Evolutionary conservation across 23 tunicate species (phyloP), one percentile per base, ranked within the genome.

Genomic region (Trididemnum clinides): DNA sequence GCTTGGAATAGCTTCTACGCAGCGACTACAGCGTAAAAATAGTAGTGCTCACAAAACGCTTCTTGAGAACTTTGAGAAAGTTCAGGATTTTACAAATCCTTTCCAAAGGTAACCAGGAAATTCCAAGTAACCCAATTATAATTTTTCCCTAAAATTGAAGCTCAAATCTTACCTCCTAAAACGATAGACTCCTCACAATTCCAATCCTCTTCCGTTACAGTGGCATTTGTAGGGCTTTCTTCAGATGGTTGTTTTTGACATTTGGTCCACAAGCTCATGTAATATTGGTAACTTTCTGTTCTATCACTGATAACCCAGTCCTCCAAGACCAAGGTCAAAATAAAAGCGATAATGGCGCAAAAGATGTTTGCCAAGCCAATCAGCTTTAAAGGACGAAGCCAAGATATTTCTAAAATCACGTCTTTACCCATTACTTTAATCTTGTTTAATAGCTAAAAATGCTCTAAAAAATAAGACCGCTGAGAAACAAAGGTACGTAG

Each of bases 371-470:
- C 88, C 34, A 94, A 57, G 0, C 98, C 98, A 38, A 94, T 94
- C 51, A 94, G 83, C 49, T 94, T 94, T 58, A 94, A 57, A 19
- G 98, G 98, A 39, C 98, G 79, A 6, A 94, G 88, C 98, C 98
- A 94, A 31, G 98, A 82, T 75, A 94, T 88, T 38, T 87, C 98
- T 2, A 94, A 38, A 12, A 94, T 69, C 2, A 94, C 76, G 31
- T 89, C 94, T 70, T 85, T 94, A 0, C 82, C 88, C 98, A 94
- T 94, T 73, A n/a, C n/a, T n/a, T n/a, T n/a, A n/a, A n/a, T n/a
- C n/a, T n/a, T n/a, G n/a, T n/a, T n/a, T n/a, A n/a, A n/a, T n/a
- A n/a, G n/a, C n/a, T n/a, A n/a, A n/a, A n/a, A n/a, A n/a, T n/a
- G n/a, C n/a, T n/a, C n/a, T n/a, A n/a, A n/a, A n/a, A n/a, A n/a